Evolutionary conservation across 2,113 vertebrate genomes (phyloP), one percentile per base, ranked within the genome.

Genomic region (Sphyrna mokarran): DNA sequence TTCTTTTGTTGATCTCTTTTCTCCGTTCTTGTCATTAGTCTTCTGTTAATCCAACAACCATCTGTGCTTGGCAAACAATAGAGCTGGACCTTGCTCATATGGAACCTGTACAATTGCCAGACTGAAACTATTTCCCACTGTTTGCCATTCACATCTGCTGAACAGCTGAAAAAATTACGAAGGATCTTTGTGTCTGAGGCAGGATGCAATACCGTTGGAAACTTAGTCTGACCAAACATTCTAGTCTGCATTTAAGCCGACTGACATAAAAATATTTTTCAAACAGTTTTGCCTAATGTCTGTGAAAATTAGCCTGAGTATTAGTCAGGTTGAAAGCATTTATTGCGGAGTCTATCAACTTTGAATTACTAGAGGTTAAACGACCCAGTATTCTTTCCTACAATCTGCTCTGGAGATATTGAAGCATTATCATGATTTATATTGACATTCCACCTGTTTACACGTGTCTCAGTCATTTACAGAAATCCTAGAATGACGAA

Each of bases 101-200:
- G 63, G 95, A 78, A 61, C 87, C 33, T 76, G 95, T 96, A 69
- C 29, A 9, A 48, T 7, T 9, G 95, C 96, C n/a, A 54, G 94
- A 83, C 80, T 33, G 0, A 95, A 69, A 96, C 93, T 94, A 96
- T 94, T 94, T 96, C 95, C 91, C 95, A 94, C 95, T 96, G 95
- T 96, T 96, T 96, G 85, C 72, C 66, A 13, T 40, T 48, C 96
- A 87, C 96, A 96, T 89, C 96, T 95, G 95, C 95, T 72, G 95
- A 86, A 68, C 96, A 96, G 96, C 96, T 96, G 96, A 72, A 63
- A 95, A 72, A 95, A 95, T 95, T 48, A 23, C 68, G 23, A 33
- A 18, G 37, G 94, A 48, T 76, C 40, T 54, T 72, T 70, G 94
- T 95, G 94, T 95, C 94, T 95, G 69, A 95, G 66, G 94, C 94